Evolutionary conservation across 2,113 vertebrate genomes (phyloP).

Genomic region (Seriola aureovittata): DNA sequence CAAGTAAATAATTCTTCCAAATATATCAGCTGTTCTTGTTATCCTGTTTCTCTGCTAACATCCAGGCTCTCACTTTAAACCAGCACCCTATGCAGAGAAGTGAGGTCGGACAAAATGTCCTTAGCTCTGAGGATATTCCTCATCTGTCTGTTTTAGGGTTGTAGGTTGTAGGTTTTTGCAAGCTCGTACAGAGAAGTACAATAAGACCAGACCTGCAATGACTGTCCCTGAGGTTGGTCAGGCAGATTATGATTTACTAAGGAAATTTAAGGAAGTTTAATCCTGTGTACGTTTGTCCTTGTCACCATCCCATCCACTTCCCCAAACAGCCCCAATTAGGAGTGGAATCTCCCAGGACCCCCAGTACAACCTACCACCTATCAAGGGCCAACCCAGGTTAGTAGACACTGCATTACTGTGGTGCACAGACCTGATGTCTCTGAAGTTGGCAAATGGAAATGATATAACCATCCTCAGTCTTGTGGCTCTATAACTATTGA

Average conservation of each 20-base stretch:
- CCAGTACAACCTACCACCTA: conserved; percentile 22
- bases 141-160: background rate
- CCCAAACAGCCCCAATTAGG: conserved; percentile 39
- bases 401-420: background rate
- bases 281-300: conserved; percentile 1
- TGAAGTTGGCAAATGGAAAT: no score
- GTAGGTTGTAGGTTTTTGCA: background rate
- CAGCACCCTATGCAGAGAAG: background rate
- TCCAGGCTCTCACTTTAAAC: background rate
- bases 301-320: conserved; percentile 6
- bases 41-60: conserved; percentile 2
- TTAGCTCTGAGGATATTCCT: background rate
- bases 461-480: no score
- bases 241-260: conserved; percentile 2
- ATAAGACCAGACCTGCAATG: background rate
- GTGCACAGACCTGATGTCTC: no score
- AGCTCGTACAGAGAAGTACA: background rate
- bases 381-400: conserved; percentile 45
- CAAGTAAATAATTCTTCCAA: background rate
- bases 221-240: background rate
- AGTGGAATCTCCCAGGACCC: conserved; percentile 20
- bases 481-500: no score
- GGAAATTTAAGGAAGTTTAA: background rate
- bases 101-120: background rate
- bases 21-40: no score